Percentiles rank a stretch among this genome's conserved stretches.
These are phyloP conservation scores for Cantharis flavilabris DNA, from an alignment of 2,888 invertebrate species.

Conservation along the genomic window DNA sequence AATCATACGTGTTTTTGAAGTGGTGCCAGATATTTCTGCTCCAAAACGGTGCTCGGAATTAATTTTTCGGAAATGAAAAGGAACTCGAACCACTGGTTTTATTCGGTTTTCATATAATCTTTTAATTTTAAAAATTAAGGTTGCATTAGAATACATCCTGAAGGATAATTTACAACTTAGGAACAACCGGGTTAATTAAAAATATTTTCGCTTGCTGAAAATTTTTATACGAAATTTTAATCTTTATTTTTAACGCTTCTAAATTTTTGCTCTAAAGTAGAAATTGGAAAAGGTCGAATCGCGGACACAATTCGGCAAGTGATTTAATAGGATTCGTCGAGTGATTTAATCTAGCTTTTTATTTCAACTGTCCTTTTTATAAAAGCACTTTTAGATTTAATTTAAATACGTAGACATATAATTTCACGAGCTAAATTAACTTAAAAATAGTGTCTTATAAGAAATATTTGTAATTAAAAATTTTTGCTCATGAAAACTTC, in stretches of 20 bases:
- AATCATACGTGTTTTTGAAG: background rate
- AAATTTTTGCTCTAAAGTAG: background rate
- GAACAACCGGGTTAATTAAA: background rate
- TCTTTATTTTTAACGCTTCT: background rate
- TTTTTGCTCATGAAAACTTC: background rate
- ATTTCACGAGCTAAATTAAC: background rate
- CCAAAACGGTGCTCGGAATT: background rate
- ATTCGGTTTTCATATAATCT: background rate
- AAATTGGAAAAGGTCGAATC: background rate
- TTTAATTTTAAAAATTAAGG: background rate
- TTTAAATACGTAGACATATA: background rate
- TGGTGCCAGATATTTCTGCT: background rate
- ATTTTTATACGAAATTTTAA: background rate
- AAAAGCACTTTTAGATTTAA: background rate
- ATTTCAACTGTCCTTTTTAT: background rate
- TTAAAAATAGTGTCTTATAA: background rate
- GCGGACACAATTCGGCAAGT: background rate
- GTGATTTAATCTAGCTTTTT: background rate
- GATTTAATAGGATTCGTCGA: background rate
- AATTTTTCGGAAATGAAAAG: background rate
- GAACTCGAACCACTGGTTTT: background rate
- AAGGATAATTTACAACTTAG: background rate
- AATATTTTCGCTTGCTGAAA: background rate
- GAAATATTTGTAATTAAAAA: background rate
- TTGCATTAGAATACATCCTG: background rate